phyloP scores from a whole-genome alignment of 2,797 vertebrate species.

The Sebastes nivosus region DNA sequence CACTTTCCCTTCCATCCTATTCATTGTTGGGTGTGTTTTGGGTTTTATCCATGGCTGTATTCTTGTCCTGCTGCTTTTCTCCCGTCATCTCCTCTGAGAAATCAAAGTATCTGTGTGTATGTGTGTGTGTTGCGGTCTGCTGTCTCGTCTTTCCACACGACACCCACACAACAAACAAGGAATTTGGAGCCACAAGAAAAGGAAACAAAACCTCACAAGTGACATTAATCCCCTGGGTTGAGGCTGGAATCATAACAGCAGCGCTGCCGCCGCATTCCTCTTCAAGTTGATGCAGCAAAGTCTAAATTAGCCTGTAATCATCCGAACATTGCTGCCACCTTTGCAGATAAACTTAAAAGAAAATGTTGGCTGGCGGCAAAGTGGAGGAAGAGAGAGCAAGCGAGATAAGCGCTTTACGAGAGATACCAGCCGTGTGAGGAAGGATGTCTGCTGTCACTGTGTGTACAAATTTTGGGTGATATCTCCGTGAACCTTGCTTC shows the following conservation, averaged over 20 bases:
- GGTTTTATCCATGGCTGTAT: constrained; percentile 34
- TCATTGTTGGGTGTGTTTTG: constrained; percentile 36
- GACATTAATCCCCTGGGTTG: constrained; percentile 38
- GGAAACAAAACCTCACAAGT: constrained; percentile 30
- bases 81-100: constrained; percentile 29
- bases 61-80: constrained; percentile 37
- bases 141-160: constrained; percentile 21
- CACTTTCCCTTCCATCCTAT: constrained; percentile 19
- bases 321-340: constrained; percentile 35
- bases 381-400: constrained; percentile 12
- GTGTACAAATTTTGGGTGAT: constrained; percentile 25
- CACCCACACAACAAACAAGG: constrained; percentile 14
- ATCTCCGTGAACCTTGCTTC: constrained; percentile 15
- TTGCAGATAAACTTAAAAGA: constrained; percentile 42
- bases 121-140: neutral
- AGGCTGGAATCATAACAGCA: constrained; percentile 25
- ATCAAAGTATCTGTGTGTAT: constrained; percentile 19
- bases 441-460: constrained; percentile 30
- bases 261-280: constrained; percentile 7
- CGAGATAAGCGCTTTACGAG: constrained; percentile 15
- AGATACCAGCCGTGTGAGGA: constrained; percentile 15
- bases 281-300: constrained; percentile 23
- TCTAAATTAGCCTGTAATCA: constrained; percentile 45
- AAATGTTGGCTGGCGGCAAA: constrained; percentile 27
- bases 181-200: constrained; percentile 10